Conservation (phyloP, 1,140 invertebrate genomes). For the Mamestra configurata region DNA sequence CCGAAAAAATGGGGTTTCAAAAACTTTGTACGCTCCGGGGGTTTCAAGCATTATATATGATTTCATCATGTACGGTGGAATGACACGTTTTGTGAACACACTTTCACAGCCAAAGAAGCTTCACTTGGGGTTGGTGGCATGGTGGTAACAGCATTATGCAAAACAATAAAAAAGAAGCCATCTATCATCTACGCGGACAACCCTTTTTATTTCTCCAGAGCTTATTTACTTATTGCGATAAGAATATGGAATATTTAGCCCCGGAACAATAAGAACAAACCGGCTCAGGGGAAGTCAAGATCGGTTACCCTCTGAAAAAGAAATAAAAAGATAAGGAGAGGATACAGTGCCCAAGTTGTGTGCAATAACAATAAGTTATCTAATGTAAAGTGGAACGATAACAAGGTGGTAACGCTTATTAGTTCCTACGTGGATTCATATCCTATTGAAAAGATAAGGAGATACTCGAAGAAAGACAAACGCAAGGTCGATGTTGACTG, state of each 20-base stretch:
- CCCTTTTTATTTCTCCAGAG: not conserved
- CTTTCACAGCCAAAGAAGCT: no score
- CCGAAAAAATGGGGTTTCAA: no score
- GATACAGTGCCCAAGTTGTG: not conserved
- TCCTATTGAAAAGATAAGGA: not conserved
- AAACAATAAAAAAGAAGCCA: not conserved
- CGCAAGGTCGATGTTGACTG: not conserved
- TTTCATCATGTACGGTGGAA: no score
- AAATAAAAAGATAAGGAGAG: constrained; percentile 62
- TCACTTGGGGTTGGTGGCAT: no score
- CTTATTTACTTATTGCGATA: not conserved
- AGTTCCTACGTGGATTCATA: not conserved
- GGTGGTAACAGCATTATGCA: no score
- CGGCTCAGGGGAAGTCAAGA: constrained; percentile 58
- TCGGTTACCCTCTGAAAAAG: constrained; percentile 63
- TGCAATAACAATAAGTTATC: not conserved
- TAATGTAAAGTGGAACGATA: not conserved
- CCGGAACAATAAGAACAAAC: constrained; percentile 62
- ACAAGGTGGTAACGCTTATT: not conserved
- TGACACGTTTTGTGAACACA: no score
- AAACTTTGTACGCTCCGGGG: no score
- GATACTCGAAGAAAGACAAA: not conserved
- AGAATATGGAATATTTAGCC: constrained; percentile 46
- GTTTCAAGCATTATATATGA: no score
- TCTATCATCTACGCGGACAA: not conserved